A percentile compares a stretch with the other conserved stretches of the same genome.
phyloP scores from a whole-genome alignment of 2,797 vertebrate species.

The Eidolon dupreanum region DNA sequence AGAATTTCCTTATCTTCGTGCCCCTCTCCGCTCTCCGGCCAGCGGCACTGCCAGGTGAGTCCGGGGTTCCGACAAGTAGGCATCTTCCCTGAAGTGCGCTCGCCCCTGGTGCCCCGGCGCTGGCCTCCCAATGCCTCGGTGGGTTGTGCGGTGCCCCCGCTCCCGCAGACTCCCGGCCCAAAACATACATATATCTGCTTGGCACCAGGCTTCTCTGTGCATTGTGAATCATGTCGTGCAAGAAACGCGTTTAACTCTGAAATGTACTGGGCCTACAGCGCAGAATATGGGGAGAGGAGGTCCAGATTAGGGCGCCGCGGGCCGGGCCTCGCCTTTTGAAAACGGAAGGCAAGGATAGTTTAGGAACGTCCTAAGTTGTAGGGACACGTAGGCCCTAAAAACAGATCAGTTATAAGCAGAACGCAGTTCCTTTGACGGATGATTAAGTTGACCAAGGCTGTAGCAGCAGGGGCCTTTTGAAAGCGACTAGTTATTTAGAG shows the following conservation, averaged over 20 bases:
- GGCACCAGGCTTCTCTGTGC: neutral
- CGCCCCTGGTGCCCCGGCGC: neutral
- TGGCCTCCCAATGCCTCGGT: neutral
- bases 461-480: neutral
- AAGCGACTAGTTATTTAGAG: neutral
- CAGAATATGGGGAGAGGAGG: neutral
- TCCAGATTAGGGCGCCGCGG: neutral
- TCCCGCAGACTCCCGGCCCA: neutral
- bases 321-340: neutral
- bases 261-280: neutral
- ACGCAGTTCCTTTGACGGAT: neutral
- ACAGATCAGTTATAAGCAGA: neutral
- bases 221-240: neutral
- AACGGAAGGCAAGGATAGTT: neutral
- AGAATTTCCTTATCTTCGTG: slow-evolving; percentile 3
- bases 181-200: neutral
- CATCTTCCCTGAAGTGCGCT: neutral
- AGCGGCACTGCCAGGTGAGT: slow-evolving; percentile 71
- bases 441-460: neutral
- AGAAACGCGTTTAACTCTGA: neutral
- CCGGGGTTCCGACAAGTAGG: neutral
- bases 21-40: slow-evolving; percentile 5
- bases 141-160: neutral
- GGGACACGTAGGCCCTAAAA: neutral
- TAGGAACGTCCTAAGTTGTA: neutral